Conservation (phyloP, 2,888 invertebrate genomes). For the Trichacis sp. region DNA sequence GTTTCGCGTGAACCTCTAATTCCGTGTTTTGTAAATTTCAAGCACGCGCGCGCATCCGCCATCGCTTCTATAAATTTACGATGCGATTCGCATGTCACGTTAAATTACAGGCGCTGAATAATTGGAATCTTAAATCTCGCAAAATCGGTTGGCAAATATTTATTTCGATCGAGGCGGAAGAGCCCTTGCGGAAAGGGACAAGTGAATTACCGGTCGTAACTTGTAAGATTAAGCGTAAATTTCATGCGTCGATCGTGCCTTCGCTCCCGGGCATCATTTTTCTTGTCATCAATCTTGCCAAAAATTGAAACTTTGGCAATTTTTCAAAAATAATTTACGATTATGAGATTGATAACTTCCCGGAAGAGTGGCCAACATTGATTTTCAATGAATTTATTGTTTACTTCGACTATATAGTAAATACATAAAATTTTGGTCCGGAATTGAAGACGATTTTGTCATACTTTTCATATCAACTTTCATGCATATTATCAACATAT, state of each 20-base stretch:
- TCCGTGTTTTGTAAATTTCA: slow-evolving; percentile 34
- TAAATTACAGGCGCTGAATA: slow-evolving; percentile 39
- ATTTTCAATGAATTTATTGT: too few species aligned
- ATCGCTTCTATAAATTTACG: slow-evolving; percentile 39
- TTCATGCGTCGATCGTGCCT: neutral
- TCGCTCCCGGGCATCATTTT: neutral
- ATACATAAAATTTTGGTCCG: too few species aligned
- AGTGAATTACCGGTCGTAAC: slow-evolving; percentile 28
- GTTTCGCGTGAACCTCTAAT: neutral
- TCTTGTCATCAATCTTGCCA: neutral
- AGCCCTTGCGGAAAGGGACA: slow-evolving; percentile 16
- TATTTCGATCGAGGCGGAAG: slow-evolving; percentile 16
- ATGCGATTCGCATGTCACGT: slow-evolving; percentile 41
- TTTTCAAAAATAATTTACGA: too few species aligned
- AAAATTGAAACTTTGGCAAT: slow-evolving; percentile 3
- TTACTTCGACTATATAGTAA: too few species aligned
- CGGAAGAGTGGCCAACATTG: too few species aligned
- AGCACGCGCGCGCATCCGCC: slow-evolving; percentile 40
- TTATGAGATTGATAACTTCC: too few species aligned
- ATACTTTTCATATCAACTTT: too few species aligned
- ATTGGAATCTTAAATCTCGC: slow-evolving; percentile 41
- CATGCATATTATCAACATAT: too few species aligned
- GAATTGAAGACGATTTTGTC: too few species aligned
- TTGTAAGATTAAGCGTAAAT: slow-evolving; percentile 14
- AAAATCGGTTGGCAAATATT: slow-evolving; percentile 32